Percentiles rank a stretch among this genome's conserved stretches.
Evolutionary conservation across 2,113 vertebrate genomes (phyloP).

Genomic region (Eurypyga helias): DNA sequence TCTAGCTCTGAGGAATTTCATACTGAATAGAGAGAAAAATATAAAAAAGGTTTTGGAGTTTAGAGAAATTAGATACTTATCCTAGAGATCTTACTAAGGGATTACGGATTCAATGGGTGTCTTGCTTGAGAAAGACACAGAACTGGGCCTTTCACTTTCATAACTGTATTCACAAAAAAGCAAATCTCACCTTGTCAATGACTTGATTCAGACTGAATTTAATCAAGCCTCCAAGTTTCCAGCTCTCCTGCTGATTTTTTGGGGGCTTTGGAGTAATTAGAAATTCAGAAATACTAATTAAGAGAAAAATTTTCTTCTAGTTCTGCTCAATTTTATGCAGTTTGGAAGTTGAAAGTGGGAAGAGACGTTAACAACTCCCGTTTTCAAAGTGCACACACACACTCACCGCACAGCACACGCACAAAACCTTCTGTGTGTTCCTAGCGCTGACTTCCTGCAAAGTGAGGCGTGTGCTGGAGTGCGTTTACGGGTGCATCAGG

Average conservation of each 20-base stretch:
- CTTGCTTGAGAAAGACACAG: neutral
- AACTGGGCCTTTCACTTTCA: neutral
- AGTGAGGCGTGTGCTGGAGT: neutral
- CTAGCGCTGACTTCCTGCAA: slow-evolving; percentile 1
- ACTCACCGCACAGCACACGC: neutral
- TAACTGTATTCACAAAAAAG: neutral
- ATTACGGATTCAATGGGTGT: neutral
- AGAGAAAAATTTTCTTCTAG: neutral
- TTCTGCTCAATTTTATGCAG: neutral
- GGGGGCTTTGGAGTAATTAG: neutral
- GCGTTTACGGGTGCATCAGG: neutral
- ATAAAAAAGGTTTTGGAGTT: neutral
- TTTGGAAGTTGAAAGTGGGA: neutral
- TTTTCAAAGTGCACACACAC: neutral
- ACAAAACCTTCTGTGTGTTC: slow-evolving; percentile 3
- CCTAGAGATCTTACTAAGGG: neutral
- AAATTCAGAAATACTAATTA: neutral
- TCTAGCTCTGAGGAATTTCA: neutral
- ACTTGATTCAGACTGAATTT: neutral
- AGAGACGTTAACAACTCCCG: neutral
- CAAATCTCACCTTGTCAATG: neutral
- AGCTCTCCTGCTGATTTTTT: neutral
- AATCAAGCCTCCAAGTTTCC: neutral
- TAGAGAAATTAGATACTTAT: neutral
- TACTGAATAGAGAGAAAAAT: neutral